phyloP scores from a whole-genome alignment of 2,797 vertebrate species.

The Spinibarbus caldwelli region DNA sequence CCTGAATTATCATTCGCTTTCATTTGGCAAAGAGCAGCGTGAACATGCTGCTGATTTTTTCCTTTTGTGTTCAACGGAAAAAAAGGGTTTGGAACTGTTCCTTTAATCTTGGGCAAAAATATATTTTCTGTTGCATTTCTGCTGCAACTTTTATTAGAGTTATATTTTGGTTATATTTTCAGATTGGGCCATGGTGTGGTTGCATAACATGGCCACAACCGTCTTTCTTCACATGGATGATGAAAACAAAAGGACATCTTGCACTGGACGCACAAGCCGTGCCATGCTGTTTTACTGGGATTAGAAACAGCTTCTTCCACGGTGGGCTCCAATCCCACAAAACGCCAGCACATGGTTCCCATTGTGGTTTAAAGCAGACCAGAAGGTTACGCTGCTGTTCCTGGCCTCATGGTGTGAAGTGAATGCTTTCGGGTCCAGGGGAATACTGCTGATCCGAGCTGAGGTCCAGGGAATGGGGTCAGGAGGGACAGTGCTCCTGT shows the following conservation, averaged over 20 bases:
- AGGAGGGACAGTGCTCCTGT: slow-evolving; percentile 56
- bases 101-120: neutral
- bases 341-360: slow-evolving; percentile 78
- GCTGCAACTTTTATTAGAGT: no score
- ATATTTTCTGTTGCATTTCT: no score
- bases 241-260: slow-evolving; percentile 16
- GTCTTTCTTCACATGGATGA: neutral
- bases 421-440: slow-evolving; percentile 70
- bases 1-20: neutral
- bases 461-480: slow-evolving; percentile 49
- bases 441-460: slow-evolving; percentile 36
- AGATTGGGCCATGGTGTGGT: neutral
- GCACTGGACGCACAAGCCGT: slow-evolving; percentile 67
- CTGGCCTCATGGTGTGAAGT: slow-evolving; percentile 76
- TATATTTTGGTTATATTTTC: no score
- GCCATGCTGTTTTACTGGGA: slow-evolving; percentile 74
- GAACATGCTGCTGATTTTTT: neutral
- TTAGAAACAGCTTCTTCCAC: slow-evolving; percentile 74
- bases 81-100: neutral
- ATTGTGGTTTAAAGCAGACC: slow-evolving; percentile 78
- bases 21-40: neutral
- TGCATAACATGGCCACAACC: neutral
- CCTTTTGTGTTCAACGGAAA: neutral
- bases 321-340: slow-evolving; percentile 76
- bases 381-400: slow-evolving; percentile 66